Percentiles rank a stretch among this genome's conserved stretches.
phyloP scores from a whole-genome alignment of 2,113 vertebrate species.

The Dasypus novemcinctus region DNA sequence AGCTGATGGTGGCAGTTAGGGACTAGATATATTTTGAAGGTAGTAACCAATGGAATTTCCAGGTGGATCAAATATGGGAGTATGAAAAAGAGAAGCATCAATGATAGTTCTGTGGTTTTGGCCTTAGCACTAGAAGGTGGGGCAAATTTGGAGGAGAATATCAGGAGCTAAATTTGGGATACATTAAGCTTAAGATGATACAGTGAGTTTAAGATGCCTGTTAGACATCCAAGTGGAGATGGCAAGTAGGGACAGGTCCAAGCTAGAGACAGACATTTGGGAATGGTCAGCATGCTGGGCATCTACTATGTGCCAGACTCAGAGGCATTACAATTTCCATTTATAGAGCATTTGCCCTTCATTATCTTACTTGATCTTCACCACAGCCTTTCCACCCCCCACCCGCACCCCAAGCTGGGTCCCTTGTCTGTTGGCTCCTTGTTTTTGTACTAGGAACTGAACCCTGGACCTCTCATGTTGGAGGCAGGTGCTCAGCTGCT shows the following conservation, averaged over 20 bases:
- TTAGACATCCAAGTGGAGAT: neutral
- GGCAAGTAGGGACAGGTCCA: no score
- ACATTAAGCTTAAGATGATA: neutral
- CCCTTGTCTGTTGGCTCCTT: no score
- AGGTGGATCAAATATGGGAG: neutral
- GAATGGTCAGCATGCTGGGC: accelerated
- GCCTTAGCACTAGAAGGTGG: neutral
- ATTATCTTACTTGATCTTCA: neutral
- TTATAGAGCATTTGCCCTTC: neutral
- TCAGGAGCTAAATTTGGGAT: neutral
- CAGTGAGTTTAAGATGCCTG: neutral
- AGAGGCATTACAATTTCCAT: neutral
- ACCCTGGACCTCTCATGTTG: no score
- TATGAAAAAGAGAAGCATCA: neutral
- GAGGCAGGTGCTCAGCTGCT: no score
- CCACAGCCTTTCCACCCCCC: no score
- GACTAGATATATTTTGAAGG: neutral
- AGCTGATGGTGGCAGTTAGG: neutral
- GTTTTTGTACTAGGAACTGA: no score
- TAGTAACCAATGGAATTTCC: neutral
- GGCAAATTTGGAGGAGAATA: neutral
- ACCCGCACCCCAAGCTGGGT: no score
- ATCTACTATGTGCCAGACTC: accelerated
- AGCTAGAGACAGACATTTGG: accelerated
- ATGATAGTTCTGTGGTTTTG: neutral